Percentiles rank a stretch among this genome's conserved stretches.
These are phyloP conservation scores for Diuraphis noxia DNA, from an alignment of 1,140 invertebrate species.

Conservation along the genomic window DNA sequence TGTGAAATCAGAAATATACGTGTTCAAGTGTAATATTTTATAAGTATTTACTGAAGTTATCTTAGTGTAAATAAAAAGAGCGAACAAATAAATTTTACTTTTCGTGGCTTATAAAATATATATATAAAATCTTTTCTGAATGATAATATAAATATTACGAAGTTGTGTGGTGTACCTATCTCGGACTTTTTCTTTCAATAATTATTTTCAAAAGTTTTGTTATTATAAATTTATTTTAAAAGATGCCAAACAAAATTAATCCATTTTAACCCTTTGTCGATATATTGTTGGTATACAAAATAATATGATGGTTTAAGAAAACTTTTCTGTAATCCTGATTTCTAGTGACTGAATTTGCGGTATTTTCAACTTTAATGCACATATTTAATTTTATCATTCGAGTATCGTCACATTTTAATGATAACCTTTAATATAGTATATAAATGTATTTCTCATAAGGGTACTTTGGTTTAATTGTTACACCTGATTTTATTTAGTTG, in stretches of 20 bases:
- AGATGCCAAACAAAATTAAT: neutral
- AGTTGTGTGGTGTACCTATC: neutral
- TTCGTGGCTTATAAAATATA: neutral
- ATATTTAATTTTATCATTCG: neutral
- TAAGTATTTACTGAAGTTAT: neutral
- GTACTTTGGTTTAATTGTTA: neutral
- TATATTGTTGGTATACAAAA: neutral
- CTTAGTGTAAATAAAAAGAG: neutral
- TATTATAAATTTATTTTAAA: conserved; percentile 5
- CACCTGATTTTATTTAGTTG: neutral
- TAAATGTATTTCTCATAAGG: neutral
- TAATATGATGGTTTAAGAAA: neutral
- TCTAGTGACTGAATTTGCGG: neutral
- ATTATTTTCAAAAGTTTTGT: neutral
- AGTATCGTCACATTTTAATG: neutral
- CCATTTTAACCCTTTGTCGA: neutral
- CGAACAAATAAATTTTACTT: neutral
- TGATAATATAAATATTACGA: neutral
- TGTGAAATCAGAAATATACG: neutral
- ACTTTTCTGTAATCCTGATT: neutral
- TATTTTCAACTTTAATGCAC: neutral
- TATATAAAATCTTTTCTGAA: neutral
- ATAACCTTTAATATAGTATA: neutral
- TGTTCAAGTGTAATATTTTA: neutral
- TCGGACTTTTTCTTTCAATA: neutral